phyloP scores from a whole-genome alignment of 2,113 vertebrate genomes.

The Falco punctatus region DNA sequence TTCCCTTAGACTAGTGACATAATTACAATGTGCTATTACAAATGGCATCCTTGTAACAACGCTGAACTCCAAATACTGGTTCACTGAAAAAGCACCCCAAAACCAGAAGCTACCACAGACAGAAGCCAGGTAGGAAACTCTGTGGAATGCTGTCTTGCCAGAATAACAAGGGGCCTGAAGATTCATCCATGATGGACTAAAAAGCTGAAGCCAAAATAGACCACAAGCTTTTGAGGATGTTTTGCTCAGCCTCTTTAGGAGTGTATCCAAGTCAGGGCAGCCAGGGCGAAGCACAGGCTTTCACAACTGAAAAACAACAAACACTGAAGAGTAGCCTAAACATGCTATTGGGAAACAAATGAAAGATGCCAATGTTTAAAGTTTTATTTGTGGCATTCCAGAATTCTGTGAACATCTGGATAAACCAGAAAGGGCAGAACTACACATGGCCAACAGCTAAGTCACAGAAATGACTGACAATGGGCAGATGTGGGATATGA shows the following conservation, averaged over 20 bases:
- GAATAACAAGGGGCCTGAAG: background rate
- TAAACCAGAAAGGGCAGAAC: background rate
- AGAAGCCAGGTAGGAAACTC: background rate
- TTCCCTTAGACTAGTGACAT: background rate
- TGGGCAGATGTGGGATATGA: background rate
- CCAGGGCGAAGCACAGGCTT: background rate
- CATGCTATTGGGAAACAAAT: background rate
- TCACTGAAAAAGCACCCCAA: background rate
- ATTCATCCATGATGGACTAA: background rate
- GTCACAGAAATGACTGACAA: background rate
- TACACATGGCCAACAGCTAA: background rate
- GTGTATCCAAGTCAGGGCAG: background rate
- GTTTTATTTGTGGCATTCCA: background rate
- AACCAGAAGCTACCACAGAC: background rate
- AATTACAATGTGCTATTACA: background rate
- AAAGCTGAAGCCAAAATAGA: background rate
- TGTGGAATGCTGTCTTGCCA: background rate
- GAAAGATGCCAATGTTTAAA: rapidly evolving
- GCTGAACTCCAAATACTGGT: background rate
- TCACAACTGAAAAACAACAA: background rate
- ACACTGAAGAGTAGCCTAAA: background rate
- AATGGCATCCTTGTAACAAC: background rate
- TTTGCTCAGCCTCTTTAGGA: background rate
- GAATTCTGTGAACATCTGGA: background rate
- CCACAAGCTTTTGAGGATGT: background rate